A percentile compares a stretch with the other conserved stretches of the same genome.
phyloP scores from a whole-genome alignment of 2,888 invertebrate genomes.

The Romanomermis culicivorax region DNA sequence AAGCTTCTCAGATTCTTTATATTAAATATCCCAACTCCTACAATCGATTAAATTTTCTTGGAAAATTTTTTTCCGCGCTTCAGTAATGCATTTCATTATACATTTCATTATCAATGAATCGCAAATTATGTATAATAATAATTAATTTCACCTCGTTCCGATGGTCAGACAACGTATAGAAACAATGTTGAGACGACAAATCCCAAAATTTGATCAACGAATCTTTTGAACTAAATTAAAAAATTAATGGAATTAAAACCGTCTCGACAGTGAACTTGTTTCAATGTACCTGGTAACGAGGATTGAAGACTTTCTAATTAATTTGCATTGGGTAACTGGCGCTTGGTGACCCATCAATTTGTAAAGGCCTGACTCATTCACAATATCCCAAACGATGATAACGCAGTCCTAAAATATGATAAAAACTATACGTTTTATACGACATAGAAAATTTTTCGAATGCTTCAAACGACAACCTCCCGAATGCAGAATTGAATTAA shows the following conservation, averaged over 20 bases:
- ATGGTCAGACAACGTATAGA: slow-evolving; percentile 66
- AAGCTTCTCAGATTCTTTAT: no score
- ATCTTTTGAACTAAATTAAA: slow-evolving; percentile 50
- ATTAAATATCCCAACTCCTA: no score
- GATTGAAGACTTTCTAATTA: slow-evolving; percentile 29
- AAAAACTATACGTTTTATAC: no score
- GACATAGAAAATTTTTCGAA: no score
- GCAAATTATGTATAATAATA: no score
- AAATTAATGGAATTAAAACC: neutral
- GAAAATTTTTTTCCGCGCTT: neutral
- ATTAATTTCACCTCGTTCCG: slow-evolving; percentile 41
- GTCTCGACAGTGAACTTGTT: neutral
- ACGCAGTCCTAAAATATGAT: slow-evolving; percentile 50
- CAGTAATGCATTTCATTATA: no score
- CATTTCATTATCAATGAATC: no score
- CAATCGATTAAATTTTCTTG: no score
- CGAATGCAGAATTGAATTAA: no score
- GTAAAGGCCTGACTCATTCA: slow-evolving; percentile 68
- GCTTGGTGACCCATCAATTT: slow-evolving; percentile 78
- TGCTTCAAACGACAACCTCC: neutral
- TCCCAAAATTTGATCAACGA: slow-evolving; percentile 93
- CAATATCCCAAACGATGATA: slow-evolving; percentile 78
- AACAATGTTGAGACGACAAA: slow-evolving; percentile 76
- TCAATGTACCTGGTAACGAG: slow-evolving; percentile 30
- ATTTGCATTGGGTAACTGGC: slow-evolving; percentile 47